Conservation (phyloP, 2,113 vertebrate genomes). For the Pseudopipra pipra region DNA sequence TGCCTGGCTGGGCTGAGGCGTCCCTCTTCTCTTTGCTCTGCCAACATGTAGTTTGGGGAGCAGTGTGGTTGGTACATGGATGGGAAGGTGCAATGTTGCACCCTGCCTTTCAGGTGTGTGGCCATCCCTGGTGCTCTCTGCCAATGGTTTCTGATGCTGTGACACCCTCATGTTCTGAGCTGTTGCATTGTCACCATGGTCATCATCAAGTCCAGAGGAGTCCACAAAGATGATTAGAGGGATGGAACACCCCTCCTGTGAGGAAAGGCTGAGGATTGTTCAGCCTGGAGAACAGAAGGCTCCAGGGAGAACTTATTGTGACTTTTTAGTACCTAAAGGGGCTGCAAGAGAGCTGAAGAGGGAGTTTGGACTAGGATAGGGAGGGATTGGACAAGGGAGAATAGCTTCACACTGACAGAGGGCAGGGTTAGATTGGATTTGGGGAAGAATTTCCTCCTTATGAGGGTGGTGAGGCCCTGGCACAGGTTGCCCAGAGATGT, state of each 20-base stretch:
- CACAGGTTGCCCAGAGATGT: neutral
- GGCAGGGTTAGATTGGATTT: neutral
- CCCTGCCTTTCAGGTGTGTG: neutral
- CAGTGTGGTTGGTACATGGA: rapidly evolving
- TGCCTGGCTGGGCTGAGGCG: neutral
- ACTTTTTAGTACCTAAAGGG: neutral
- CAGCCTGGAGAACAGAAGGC: neutral
- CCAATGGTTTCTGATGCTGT: neutral
- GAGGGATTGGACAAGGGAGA: neutral
- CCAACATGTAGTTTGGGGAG: neutral
- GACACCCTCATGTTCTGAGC: neutral
- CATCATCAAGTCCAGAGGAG: neutral
- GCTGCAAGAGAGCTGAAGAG: neutral
- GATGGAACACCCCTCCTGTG: neutral
- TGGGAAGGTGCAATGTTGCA: rapidly evolving
- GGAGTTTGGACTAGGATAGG: neutral
- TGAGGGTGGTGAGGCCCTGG: neutral
- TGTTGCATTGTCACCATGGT: rapidly evolving
- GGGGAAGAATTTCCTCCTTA: neutral
- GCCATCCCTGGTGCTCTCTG: neutral
- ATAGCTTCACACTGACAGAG: neutral
- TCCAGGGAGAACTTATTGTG: neutral
- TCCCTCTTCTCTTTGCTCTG: neutral
- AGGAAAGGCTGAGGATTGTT: neutral
- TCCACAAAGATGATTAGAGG: neutral